Base-by-base conservation (phyloP, 1,140 invertebrate species). In the Platyscapa corneri region DNA sequence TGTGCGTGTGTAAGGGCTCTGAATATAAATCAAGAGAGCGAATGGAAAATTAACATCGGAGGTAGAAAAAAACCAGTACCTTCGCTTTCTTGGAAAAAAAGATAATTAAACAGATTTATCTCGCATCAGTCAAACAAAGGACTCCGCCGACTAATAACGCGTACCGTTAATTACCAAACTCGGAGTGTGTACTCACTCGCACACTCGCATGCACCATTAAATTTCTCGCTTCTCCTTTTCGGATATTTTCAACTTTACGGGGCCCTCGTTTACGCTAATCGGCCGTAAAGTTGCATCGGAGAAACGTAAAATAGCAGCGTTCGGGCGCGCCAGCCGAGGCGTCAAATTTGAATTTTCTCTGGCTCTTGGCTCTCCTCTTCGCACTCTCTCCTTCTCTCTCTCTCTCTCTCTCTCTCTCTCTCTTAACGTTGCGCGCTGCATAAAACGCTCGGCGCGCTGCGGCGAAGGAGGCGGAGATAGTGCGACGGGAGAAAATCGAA, bases 261-360 rank as follows among this genome's bases (percentile, higher is more conserved):
- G 46, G 18, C 32, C 46, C 81, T 75, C 81, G 81, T 75, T 82
- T 70, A 30, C 81, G 34, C 72, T 83, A 83, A 83, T 83, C 82
- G 82, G 34, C 72, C 82, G 27, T 72, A 56, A 82, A 77, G 49
- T 27, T 39, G n/a, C n/a, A n/a, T n/a, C n/a, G 67, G 32, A 32
- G 30, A 16, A 39, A 72, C 23, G 34, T 72, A 34, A 67, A n/a
- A 72, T 34, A 32, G 67, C 10, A 42, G 70, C 70, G 37, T 74
- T 39, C 14, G 70, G 20, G 79, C 82, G 65, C 82, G 82, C 56
- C 86, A 84, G 80, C 32, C 84, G 78, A 88, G 86, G 84, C 89
- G 87, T 88, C 87, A 88, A 90, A 90, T 90, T 88, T 75, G 84
- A 88, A 90, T 90, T 90, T 90, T 88, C 87, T 76, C 32, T 49